A percentile compares a stretch with the other conserved stretches of the same genome.
phyloP scores from a whole-genome alignment of 2,888 invertebrate genomes.

The Plebejus melissa region DNA sequence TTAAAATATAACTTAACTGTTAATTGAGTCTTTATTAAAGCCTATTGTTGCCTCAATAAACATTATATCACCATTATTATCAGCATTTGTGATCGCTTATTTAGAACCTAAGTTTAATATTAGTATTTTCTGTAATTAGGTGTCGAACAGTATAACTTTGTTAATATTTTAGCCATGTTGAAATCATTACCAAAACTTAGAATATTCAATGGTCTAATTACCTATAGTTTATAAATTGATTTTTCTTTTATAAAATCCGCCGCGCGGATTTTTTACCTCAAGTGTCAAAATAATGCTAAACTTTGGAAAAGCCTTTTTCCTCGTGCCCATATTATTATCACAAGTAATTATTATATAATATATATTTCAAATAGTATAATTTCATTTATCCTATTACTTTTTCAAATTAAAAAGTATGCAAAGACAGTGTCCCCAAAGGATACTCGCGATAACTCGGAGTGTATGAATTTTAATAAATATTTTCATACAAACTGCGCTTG shows the following conservation, averaged over 20 bases:
- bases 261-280: too few species aligned
- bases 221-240: too few species aligned
- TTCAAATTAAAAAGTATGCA: background rate
- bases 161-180: too few species aligned
- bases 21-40: background rate
- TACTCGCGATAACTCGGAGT: background rate
- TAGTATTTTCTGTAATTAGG: background rate
- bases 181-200: too few species aligned
- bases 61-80: background rate
- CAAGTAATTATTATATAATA: too few species aligned
- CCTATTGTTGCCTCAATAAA: background rate
- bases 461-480: slow-evolving; percentile 22
- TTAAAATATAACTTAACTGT: slow-evolving; percentile 10
- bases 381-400: background rate
- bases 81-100: background rate
- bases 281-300: too few species aligned
- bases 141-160: too few species aligned
- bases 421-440: background rate
- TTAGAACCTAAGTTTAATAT: background rate
- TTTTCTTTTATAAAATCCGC: too few species aligned
- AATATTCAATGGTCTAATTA: too few species aligned
- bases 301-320: too few species aligned
- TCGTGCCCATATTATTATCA: too few species aligned
- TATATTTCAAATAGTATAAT: too few species aligned
- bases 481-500: slow-evolving; percentile 37